phyloP scores from a whole-genome alignment of 92 coral and sea anemone species.

The Anthopleura xanthogrammica region DNA sequence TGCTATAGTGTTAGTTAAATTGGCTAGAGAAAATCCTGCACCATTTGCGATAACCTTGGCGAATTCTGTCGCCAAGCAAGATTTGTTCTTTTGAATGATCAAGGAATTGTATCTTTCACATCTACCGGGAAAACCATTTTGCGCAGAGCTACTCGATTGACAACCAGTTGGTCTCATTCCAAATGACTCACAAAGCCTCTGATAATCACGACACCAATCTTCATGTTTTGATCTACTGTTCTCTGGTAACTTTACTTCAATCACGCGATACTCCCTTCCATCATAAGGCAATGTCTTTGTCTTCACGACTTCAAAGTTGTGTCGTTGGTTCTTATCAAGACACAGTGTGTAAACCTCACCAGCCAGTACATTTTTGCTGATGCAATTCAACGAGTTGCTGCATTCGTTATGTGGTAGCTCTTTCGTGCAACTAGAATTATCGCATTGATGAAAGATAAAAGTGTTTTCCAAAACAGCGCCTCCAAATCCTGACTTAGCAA shows the following conservation, averaged over 20 bases:
- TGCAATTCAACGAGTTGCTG: slow-evolving; percentile 40
- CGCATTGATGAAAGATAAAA: slow-evolving; percentile 43
- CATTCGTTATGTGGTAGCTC: slow-evolving; percentile 22
- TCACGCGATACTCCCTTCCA: slow-evolving; percentile 30
- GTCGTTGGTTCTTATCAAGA: slow-evolving; percentile 32
- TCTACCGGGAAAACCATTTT: slow-evolving; percentile 19
- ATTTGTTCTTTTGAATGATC: not conserved
- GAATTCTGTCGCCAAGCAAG: slow-evolving; percentile 4
- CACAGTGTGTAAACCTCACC: slow-evolving; percentile 55
- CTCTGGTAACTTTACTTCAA: slow-evolving; percentile 44
- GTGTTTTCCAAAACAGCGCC: slow-evolving; percentile 24
- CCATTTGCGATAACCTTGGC: slow-evolving; percentile 24
- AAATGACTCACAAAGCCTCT: slow-evolving; percentile 39
- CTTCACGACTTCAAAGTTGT: slow-evolving; percentile 44
- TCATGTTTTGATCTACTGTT: slow-evolving; percentile 31
- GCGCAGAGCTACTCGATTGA: not conserved
- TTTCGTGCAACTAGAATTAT: slow-evolving; percentile 18
- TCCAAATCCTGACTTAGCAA: slow-evolving; percentile 32
- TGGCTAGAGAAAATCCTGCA: slow-evolving; percentile 44
- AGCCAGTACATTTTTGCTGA: slow-evolving; percentile 27
- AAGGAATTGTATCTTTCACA: slow-evolving; percentile 29
- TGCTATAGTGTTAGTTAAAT: slow-evolving; percentile 24
- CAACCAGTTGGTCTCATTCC: slow-evolving; percentile 39
- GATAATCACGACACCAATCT: slow-evolving; percentile 65
- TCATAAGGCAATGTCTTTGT: slow-evolving; percentile 12